These are phyloP conservation scores for Trypoxylus dichotomus DNA, from an alignment of 1,140 invertebrate species.

Conservation along the genomic window DNA sequence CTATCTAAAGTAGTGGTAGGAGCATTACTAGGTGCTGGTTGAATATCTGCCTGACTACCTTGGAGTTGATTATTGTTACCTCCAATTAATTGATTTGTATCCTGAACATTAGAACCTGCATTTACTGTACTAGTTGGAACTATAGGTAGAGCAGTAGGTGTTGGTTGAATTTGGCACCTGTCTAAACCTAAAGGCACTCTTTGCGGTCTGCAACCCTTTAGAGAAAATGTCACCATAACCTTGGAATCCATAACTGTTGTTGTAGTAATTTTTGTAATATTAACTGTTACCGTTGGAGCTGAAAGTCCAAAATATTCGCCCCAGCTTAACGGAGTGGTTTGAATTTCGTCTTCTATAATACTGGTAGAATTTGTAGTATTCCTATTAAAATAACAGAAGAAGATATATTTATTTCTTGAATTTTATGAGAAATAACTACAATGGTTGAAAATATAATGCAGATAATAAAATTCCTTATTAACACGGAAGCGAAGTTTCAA, in stretches of 20 bases:
- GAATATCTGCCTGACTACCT: background rate
- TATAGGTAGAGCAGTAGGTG: background rate
- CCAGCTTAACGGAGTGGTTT: conserved; percentile 43
- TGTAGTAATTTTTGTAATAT: conserved; percentile 39
- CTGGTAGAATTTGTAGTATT: conserved; percentile 27
- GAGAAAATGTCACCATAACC: conserved; percentile 46
- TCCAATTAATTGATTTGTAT: background rate
- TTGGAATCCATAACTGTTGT: conserved; percentile 45
- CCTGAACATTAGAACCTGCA: background rate
- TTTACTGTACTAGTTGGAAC: background rate
- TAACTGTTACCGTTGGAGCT: conserved; percentile 47
- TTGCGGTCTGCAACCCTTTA: conserved; percentile 46
- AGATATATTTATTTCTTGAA: too few relatives aligned
- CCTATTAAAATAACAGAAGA: conserved; percentile 16
- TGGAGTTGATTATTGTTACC: background rate
- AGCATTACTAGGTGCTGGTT: background rate
- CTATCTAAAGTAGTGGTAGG: background rate
- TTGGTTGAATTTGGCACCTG: conserved; percentile 31
- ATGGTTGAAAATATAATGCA: background rate
- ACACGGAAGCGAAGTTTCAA: too few relatives aligned
- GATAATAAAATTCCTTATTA: background rate
- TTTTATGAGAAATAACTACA: background rate
- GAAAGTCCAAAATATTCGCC: conserved; percentile 48
- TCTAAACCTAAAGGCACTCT: conserved; percentile 41
- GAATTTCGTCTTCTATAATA: background rate